phyloP scores from a whole-genome alignment of 2,888 invertebrate species.

The Oscheius sp. region DNA sequence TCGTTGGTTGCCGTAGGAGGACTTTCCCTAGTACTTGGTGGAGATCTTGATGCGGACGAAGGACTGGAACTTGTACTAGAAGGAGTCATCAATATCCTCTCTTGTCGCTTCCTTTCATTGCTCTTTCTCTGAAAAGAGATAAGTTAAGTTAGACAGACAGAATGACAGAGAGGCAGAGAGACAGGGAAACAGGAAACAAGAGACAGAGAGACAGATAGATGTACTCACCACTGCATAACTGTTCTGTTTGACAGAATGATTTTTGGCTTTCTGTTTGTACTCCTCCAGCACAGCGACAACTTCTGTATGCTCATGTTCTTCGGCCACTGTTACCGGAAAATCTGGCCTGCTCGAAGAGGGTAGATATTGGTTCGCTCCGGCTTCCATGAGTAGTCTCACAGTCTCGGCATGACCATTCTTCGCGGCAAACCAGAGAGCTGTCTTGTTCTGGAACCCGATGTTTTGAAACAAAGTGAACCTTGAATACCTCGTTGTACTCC shows the following conservation, averaged over 20 bases:
- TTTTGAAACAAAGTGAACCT: neutral
- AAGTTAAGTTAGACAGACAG: too few relatives aligned
- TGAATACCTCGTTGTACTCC: neutral
- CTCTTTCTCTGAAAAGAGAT: constrained; percentile 2
- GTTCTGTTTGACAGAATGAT: neutral
- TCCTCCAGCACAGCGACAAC: neutral
- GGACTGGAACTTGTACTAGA: constrained; percentile 19
- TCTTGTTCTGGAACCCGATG: neutral
- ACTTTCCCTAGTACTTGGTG: too few relatives aligned
- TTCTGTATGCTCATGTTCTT: neutral
- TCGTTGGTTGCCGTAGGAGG: too few relatives aligned
- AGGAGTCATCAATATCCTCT: neutral
- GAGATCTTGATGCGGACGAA: too few relatives aligned
- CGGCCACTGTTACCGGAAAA: constrained; percentile 2
- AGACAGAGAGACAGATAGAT: too few relatives aligned
- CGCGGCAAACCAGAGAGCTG: constrained; percentile 9
- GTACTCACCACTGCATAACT: constrained; percentile 1
- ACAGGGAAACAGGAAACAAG: too few relatives aligned
- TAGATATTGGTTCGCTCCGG: constrained; percentile 8
- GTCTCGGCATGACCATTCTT: neutral
- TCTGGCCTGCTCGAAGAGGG: neutral
- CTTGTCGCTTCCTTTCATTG: neutral
- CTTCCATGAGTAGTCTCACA: neutral
- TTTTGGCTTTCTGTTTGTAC: neutral
- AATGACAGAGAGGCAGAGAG: too few relatives aligned